Evolutionary conservation across 2,888 invertebrate species (phyloP).

Genomic region (Odontocolon sp.): DNA sequence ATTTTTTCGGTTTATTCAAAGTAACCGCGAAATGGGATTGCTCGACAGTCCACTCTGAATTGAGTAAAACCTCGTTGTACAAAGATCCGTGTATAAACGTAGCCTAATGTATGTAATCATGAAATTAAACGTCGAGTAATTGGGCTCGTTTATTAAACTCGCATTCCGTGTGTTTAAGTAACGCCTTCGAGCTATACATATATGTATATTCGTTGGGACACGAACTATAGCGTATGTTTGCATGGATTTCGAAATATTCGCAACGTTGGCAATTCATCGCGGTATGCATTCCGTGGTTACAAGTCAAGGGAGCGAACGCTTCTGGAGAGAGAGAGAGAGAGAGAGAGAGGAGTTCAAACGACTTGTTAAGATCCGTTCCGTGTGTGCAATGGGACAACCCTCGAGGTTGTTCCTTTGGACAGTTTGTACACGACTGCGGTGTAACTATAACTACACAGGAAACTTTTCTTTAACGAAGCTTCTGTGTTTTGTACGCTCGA

Average conservation of each 20-base stretch:
- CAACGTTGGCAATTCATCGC: slow-evolving; percentile 24
- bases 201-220: background rate
- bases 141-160: slow-evolving; percentile 32
- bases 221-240: background rate
- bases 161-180: slow-evolving; percentile 31
- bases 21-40: too few relatives aligned
- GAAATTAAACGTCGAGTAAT: slow-evolving; percentile 28
- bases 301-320: slow-evolving; percentile 17
- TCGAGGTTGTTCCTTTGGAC: slow-evolving; percentile 1
- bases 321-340: too few relatives aligned
- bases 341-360: slow-evolving; percentile 1
- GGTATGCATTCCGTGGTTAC: slow-evolving; percentile 16
- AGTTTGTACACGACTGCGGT: background rate
- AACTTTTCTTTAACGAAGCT: slow-evolving; percentile 25
- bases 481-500: slow-evolving; percentile 11
- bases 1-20: too few relatives aligned
- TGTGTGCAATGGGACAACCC: background rate
- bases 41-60: too few relatives aligned
- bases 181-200: background rate
- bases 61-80: slow-evolving; percentile 11
- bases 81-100: background rate
- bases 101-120: background rate
- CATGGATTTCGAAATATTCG: slow-evolving; percentile 26
- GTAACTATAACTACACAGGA: background rate
- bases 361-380: slow-evolving; percentile 23